Conservation (phyloP, 35 echinoderm and acorn worm species). For the Strongylocentrotus purpuratus region DNA sequence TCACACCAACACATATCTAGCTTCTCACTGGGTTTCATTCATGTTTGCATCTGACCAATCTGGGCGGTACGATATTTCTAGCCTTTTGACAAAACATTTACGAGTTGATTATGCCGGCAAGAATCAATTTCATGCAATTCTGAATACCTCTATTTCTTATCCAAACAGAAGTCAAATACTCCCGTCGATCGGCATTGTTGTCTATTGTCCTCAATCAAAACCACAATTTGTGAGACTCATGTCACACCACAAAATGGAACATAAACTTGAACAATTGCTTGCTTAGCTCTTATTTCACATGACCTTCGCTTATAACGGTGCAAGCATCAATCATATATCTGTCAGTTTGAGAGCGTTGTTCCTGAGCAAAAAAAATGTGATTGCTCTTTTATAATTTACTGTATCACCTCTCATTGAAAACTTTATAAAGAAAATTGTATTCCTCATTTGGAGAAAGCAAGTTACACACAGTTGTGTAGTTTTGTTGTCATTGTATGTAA, state of each 20-base stretch:
- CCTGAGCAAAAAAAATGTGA: not conserved
- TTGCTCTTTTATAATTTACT: not conserved
- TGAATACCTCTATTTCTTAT: constrained; percentile 6
- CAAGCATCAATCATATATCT: not conserved
- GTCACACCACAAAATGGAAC: not conserved
- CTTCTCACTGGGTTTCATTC: not conserved
- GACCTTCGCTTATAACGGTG: not conserved
- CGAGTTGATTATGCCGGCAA: not conserved
- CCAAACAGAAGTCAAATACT: not conserved
- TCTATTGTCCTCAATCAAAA: not conserved
- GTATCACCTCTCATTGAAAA: too few species aligned
- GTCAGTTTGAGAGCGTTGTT: not conserved
- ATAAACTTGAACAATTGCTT: constrained; percentile 6
- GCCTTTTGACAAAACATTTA: not conserved
- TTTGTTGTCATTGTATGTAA: too few species aligned
- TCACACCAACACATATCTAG: not conserved
- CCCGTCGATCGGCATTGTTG: not conserved
- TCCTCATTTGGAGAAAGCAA: not conserved
- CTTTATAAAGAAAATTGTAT: not conserved
- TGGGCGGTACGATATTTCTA: not conserved
- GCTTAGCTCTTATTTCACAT: not conserved
- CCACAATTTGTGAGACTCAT: not conserved
- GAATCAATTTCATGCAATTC: not conserved
- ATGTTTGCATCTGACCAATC: not conserved
- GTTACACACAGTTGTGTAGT: not conserved